phyloP scores from a whole-genome alignment of 2,888 invertebrate species.

The Suillia variegata region DNA sequence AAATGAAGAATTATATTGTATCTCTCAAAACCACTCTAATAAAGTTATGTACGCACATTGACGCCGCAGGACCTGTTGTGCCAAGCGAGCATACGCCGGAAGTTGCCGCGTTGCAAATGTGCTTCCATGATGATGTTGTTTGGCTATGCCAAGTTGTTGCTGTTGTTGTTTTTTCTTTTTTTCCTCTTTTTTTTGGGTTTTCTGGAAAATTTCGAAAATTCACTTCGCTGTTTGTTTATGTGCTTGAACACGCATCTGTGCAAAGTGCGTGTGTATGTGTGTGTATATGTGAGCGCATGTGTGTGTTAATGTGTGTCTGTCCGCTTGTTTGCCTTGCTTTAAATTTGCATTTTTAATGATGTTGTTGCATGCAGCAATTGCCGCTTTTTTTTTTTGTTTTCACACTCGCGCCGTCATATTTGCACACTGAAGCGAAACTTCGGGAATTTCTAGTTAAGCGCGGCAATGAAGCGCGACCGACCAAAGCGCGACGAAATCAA shows the following conservation, averaged over 20 bases:
- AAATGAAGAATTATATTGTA: too few species aligned
- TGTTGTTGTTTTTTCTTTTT: not conserved
- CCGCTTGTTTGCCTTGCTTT: too few species aligned
- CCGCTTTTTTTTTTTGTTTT: not conserved
- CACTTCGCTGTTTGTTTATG: not conserved
- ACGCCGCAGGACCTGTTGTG: not conserved
- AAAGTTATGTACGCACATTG: too few species aligned
- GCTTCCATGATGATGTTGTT: constrained; percentile 6
- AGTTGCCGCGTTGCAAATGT: not conserved
- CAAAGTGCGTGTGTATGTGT: not conserved
- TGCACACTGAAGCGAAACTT: too few species aligned
- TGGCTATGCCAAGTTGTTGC: too few species aligned
- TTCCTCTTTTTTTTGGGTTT: not conserved
- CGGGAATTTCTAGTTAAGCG: too few species aligned
- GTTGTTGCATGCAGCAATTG: constrained; percentile 4
- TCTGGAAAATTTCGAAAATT: not conserved
- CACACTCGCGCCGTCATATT: too few species aligned
- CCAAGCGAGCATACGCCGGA: not conserved
- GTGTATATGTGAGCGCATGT: not conserved
- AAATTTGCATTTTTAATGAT: constrained; percentile 9
- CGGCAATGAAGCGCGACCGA: too few species aligned
- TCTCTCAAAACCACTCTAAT: too few species aligned
- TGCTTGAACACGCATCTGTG: not conserved
- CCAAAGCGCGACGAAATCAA: too few species aligned
- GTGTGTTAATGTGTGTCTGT: not conserved